Evolutionary conservation across 2,797 vertebrate species (phyloP).

Genomic region (Siniperca obscura): DNA sequence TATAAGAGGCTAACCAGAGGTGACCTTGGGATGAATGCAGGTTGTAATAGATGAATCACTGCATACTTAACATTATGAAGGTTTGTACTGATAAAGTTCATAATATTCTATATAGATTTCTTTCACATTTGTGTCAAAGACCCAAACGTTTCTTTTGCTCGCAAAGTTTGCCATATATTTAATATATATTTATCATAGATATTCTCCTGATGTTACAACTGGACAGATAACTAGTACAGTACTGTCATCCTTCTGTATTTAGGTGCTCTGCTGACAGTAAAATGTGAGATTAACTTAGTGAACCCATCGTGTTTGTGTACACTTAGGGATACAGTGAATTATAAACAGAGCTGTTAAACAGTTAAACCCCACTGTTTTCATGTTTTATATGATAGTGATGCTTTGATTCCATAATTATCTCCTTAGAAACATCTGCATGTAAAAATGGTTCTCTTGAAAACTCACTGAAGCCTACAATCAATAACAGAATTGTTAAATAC

Average conservation of each 20-base stretch:
- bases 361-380: conserved; percentile 5
- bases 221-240: not conserved
- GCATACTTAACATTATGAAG: conserved; percentile 46
- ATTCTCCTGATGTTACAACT: not conserved
- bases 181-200: not conserved
- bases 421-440: conserved; percentile 28
- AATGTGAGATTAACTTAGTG: not conserved
- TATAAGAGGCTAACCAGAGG: conserved; percentile 36
- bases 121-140: not conserved
- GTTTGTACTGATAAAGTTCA: conserved; percentile 45
- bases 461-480: conserved; percentile 39
- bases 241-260: not conserved
- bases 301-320: not conserved
- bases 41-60: conserved; percentile 58
- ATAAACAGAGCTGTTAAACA: not conserved
- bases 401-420: not conserved
- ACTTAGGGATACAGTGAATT: not conserved
- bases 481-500: conserved; percentile 67
- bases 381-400: not conserved
- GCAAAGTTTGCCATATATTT: not conserved
- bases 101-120: not conserved
- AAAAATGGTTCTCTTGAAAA: conserved; percentile 29
- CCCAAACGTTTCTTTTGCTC: not conserved
- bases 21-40: conserved; percentile 59
- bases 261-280: not conserved